These are phyloP conservation scores for Hermaeophaga mercurialis DNA, from an alignment of 2,888 invertebrate species.

Conservation along the genomic window DNA sequence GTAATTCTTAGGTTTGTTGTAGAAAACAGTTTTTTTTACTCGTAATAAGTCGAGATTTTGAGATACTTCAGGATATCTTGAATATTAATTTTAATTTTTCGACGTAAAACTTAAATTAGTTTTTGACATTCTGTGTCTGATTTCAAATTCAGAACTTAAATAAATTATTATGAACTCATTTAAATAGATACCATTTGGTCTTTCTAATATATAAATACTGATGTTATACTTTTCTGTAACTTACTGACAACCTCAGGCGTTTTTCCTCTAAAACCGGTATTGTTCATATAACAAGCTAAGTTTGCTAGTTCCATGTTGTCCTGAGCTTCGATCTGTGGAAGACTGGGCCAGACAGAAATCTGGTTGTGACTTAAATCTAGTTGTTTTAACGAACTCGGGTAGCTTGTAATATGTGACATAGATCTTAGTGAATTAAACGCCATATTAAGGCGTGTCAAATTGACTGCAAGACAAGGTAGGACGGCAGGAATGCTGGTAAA, in stretches of 20 bases:
- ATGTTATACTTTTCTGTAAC: no score
- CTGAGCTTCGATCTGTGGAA: conserved; percentile 70
- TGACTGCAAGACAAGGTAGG: conserved; percentile 88
- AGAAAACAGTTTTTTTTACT: no score
- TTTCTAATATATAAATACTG: no score
- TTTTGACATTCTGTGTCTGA: no score
- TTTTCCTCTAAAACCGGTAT: conserved; percentile 48
- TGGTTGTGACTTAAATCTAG: conserved; percentile 92
- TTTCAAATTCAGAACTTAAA: no score
- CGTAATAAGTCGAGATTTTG: no score
- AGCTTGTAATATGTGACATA: conserved; percentile 88
- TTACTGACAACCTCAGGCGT: conserved; percentile 52
- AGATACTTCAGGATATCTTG: no score
- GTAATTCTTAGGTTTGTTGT: no score
- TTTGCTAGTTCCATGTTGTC: conserved; percentile 70
- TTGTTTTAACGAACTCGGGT: conserved; percentile 87
- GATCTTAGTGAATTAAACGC: conserved; percentile 82
- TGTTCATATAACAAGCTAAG: conserved; percentile 68
- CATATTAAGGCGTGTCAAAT: conserved; percentile 86
- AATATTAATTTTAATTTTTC: no score
- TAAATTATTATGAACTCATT: no score
- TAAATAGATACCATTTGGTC: no score
- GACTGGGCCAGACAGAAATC: conserved; percentile 87
- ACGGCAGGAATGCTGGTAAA: conserved; percentile 87
- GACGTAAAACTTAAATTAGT: no score